Evolutionary conservation across 1,140 invertebrate genomes (phyloP), one percentile per base, ranked within the genome.

Genomic region (Drosophila melanogaster): DNA sequence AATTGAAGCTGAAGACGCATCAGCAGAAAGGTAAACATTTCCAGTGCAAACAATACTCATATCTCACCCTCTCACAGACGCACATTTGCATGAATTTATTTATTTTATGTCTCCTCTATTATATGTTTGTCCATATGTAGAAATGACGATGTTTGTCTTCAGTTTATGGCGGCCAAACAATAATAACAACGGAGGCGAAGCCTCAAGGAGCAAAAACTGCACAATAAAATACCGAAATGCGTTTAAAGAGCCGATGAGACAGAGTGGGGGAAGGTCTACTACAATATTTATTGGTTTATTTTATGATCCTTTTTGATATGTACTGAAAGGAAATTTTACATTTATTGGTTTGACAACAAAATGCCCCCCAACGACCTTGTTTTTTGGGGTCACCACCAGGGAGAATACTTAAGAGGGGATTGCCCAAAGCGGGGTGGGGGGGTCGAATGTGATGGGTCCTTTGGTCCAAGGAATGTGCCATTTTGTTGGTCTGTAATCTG

Each of bases 261-360:
- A 7, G 35, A 46, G 7, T 30, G 19, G 15, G 10, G 40, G 46
- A 44, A 58, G 37, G 41, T 72, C 47, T 75, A 66, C 57, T 58
- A 74, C 78, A 79, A 72, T 86, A 86, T 86, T 86, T 86, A 86
- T 86, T 81, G 81, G 81, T 86, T 86, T 86, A 86, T 86, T 86
- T 86, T 81, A 86, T 87, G 81, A 87, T 86, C 81, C 81, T 53
- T 81, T 86, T 86, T 86, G 83, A 81, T 86, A 87, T 79, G 78
- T 86, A 81, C 81, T 87, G 81, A 87, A 87, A 72, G 83, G 80
- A 81, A 87, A 86, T 86, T 86, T 86, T 86, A 86, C 83, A 86
- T 86, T 86, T 86, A 86, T 86, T 86, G 81, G 81, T 81, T 86
- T 81, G 81, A 87, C 83, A 87, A 87, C 70, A 81, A 78, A 85